Percentiles rank a stretch among this genome's conserved stretches.
phyloP scores from a whole-genome alignment of 2,888 invertebrate genomes.

The Cosmia pyralina region DNA sequence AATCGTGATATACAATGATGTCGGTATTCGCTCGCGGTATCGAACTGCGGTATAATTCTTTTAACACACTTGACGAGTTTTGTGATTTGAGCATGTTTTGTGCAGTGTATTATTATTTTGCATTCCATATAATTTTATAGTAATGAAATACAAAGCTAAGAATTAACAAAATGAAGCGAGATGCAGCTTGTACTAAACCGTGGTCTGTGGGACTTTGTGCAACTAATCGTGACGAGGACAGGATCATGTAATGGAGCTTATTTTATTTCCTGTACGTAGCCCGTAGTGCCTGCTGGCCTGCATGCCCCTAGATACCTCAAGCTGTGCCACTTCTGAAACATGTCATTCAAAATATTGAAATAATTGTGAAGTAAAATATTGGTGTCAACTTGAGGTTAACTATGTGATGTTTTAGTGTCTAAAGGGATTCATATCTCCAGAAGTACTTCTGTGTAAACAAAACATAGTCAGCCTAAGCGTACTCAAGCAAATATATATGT shows the following conservation, averaged over 20 bases:
- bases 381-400: slow-evolving; percentile 54
- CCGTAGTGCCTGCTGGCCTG: slow-evolving; percentile 65
- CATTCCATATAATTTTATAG: slow-evolving; percentile 66
- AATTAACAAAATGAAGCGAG: slow-evolving; percentile 54
- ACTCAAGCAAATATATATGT: neutral
- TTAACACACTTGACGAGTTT: slow-evolving; percentile 76
- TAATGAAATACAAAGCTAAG: slow-evolving; percentile 33
- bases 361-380: neutral
- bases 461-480: neutral
- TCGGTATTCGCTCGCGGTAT: slow-evolving; percentile 71
- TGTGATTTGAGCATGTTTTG: slow-evolving; percentile 80
- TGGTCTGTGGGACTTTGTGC: slow-evolving; percentile 57
- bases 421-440: neutral
- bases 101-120: slow-evolving; percentile 75
- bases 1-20: neutral
- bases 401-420: slow-evolving; percentile 57
- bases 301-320: slow-evolving; percentile 63
- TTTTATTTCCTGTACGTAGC: slow-evolving; percentile 56
- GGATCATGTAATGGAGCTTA: slow-evolving; percentile 55
- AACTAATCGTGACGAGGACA: slow-evolving; percentile 42
- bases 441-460: neutral
- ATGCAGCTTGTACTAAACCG: slow-evolving; percentile 62
- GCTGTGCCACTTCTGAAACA: slow-evolving; percentile 34
- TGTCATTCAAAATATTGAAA: neutral
- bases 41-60: slow-evolving; percentile 70